phyloP scores from a whole-genome alignment of 2,888 invertebrate genomes.

The Agriopis marginaria region DNA sequence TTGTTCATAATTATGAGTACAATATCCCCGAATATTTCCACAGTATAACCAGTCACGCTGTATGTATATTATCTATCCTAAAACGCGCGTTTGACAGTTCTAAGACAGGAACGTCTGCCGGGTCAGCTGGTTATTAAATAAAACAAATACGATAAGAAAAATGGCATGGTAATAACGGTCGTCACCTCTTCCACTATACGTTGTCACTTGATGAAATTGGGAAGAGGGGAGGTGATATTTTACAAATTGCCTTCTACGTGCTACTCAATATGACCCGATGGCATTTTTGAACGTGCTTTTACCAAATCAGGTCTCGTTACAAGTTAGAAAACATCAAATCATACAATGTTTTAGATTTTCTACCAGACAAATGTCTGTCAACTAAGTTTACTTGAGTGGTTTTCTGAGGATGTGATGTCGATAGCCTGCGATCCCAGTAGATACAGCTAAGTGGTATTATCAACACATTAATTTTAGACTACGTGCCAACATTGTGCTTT shows the following conservation, averaged over 20 bases:
- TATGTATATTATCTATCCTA: no score
- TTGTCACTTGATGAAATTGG: slow-evolving; percentile 32
- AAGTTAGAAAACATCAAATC: not conserved
- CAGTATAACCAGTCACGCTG: no score
- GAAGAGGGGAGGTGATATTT: slow-evolving; percentile 28
- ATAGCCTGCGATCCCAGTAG: not conserved
- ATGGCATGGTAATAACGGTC: not conserved
- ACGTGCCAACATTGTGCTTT: not conserved
- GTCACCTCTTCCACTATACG: slow-evolving; percentile 21
- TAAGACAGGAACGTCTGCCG: no score
- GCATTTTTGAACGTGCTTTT: slow-evolving; percentile 8
- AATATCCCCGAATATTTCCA: no score
- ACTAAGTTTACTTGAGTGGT: not conserved
- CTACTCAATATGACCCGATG: not conserved
- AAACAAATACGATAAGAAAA: not conserved
- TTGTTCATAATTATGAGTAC: no score
- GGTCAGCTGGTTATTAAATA: no score
- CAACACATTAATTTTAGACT: slow-evolving; percentile 7
- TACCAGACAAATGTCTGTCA: slow-evolving; percentile 1
- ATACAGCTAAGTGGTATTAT: slow-evolving; percentile 6
- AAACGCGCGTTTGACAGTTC: no score
- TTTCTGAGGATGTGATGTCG: not conserved
- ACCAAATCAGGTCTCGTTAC: not conserved
- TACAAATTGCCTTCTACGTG: slow-evolving; percentile 24
- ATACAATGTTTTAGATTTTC: not conserved